These are phyloP conservation scores for Patella vulgata DNA, from an alignment of 1,140 invertebrate genomes.

Conservation along the genomic window DNA sequence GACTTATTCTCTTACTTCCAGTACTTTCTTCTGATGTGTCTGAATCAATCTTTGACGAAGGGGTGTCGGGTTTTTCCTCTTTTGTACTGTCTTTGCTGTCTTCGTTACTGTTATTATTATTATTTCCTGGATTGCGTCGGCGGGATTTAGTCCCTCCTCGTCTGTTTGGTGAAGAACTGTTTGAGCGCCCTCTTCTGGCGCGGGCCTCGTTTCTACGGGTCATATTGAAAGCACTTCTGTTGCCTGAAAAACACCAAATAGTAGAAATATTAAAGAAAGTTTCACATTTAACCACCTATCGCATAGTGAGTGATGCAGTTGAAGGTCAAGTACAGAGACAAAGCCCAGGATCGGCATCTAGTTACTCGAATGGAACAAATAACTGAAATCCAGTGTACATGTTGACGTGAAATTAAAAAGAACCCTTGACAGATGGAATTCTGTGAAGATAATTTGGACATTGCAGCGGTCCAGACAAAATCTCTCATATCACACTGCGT, in stretches of 20 bases:
- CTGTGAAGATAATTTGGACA: too few relatives aligned
- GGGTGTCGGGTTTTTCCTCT: not conserved
- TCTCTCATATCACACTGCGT: too few relatives aligned
- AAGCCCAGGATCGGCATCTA: too few relatives aligned
- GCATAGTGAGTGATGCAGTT: too few relatives aligned
- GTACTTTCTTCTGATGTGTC: constrained; percentile 9
- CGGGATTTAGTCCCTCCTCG: constrained; percentile 10
- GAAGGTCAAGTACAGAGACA: too few relatives aligned
- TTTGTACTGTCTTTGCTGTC: not conserved
- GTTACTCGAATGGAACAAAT: too few relatives aligned
- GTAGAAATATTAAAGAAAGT: not conserved
- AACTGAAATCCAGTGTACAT: too few relatives aligned
- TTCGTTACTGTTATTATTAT: constrained; percentile 4
- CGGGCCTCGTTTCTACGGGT: constrained; percentile 22
- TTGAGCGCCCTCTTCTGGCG: constrained; percentile 17
- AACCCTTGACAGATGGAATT: too few relatives aligned
- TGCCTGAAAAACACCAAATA: not conserved
- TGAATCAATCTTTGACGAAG: not conserved
- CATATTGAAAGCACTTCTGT: constrained; percentile 17
- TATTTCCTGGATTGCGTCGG: constrained; percentile 5
- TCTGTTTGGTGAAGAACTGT: constrained; percentile 24
- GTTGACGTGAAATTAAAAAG: too few relatives aligned
- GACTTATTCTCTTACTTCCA: constrained; percentile 5
- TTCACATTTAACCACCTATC: too few relatives aligned
- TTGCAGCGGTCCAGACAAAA: too few relatives aligned